A percentile compares a stretch with the other conserved stretches of the same genome.
These are phyloP conservation scores for Orthonevra nobilis DNA, from an alignment of 2,888 invertebrate genomes.

Conservation along the genomic window DNA sequence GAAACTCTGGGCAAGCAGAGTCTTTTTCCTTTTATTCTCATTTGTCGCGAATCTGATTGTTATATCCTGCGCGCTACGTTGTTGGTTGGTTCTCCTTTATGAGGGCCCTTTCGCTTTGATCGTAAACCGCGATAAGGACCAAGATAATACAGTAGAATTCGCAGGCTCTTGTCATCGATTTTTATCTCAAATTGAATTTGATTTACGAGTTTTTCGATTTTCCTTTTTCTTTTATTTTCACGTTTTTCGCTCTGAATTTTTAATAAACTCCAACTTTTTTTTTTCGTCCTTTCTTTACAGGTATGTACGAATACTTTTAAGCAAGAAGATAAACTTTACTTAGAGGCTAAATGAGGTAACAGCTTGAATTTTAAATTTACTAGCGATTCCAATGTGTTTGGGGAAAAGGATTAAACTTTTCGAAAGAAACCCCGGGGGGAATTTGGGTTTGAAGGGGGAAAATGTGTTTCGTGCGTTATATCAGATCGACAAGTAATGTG, in stretches of 20 bases:
- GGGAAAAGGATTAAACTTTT: conserved; percentile 21
- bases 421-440: neutral
- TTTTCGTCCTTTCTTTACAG: conserved; percentile 36
- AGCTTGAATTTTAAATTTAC: conserved; percentile 8
- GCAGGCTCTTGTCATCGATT: conserved; percentile 18
- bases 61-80: conserved; percentile 1
- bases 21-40: neutral
- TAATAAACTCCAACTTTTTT: conserved; percentile 11
- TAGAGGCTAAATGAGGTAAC: conserved; percentile 19
- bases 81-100: neutral
- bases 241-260: conserved; percentile 1
- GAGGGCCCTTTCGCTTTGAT: conserved; percentile 1
- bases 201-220: conserved; percentile 23
- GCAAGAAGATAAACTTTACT: neutral
- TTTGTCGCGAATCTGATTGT: neutral
- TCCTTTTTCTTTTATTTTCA: conserved; percentile 14
- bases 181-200: conserved; percentile 57
- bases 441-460: conserved; percentile 7
- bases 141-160: conserved; percentile 18
- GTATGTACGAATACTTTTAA: conserved; percentile 36
- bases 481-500: no score
- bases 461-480: conserved; percentile 6
- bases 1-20: no score
- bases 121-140: conserved; percentile 26
- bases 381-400: no score